Evolutionary conservation across 2,797 vertebrate genomes (phyloP).

Genomic region (Squalus acanthias): DNA sequence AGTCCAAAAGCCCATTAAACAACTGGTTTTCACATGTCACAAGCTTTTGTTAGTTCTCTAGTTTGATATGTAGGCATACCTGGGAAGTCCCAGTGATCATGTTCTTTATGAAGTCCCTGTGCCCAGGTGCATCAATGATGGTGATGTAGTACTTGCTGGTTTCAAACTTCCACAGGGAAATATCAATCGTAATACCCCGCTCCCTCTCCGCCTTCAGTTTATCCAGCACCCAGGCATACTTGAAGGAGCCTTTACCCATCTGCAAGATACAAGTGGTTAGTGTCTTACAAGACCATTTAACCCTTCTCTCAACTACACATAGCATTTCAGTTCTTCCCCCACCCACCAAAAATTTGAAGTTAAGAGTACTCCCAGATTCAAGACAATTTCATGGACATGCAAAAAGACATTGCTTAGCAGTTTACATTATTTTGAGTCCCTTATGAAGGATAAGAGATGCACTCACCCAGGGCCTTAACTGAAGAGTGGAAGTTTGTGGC

Average conservation of each 20-base stretch:
- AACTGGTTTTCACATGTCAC: not conserved
- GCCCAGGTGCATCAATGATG: not conserved
- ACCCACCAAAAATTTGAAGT: not conserved
- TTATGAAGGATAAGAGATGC: not conserved
- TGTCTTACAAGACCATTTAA: fast-evolving
- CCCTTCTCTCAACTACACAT: not conserved
- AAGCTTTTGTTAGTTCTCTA: not conserved
- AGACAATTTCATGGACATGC: not conserved
- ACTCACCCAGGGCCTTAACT: not conserved
- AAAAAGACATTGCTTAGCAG: not conserved
- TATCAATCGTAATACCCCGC: not conserved
- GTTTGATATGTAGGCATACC: not conserved
- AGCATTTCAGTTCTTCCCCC: not conserved
- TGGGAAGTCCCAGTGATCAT: not conserved
- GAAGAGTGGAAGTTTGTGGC: not conserved
- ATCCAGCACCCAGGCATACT: constrained; percentile 33
- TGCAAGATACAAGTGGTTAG: fast-evolving
- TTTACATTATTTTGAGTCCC: not conserved
- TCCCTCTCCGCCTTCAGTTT: constrained; percentile 37
- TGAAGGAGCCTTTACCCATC: constrained; percentile 39
- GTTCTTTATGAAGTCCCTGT: constrained; percentile 39
- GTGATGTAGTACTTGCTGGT: constrained; percentile 32
- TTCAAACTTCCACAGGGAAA: constrained; percentile 37
- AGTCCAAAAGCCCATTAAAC: not conserved
- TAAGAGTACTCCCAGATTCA: fast-evolving